Conservation (phyloP, 2,797 vertebrate genomes). For the Champsocephalus esox region DNA sequence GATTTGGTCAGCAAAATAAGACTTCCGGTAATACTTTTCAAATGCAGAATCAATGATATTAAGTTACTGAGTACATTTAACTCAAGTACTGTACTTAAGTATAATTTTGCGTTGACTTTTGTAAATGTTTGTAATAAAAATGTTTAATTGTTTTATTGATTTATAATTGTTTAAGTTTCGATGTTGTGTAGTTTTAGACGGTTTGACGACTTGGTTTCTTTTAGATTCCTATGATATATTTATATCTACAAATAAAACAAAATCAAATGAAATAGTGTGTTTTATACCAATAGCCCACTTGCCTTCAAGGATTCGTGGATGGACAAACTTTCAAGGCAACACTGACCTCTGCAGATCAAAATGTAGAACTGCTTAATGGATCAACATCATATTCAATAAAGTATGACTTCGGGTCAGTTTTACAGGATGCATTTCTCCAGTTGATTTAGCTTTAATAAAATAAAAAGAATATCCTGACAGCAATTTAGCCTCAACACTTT, state of each 20-base stretch:
- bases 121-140: too few species aligned
- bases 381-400: neutral
- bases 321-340: neutral
- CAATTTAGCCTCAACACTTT: accelerated
- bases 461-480: neutral
- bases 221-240: neutral
- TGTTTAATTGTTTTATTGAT: too few species aligned
- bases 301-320: neutral
- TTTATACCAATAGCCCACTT: neutral
- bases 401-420: neutral
- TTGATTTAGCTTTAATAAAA: neutral
- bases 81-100: too few species aligned
- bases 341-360: conserved; percentile 26
- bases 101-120: too few species aligned
- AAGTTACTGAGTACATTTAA: too few species aligned
- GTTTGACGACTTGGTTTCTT: neutral
- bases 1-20: neutral
- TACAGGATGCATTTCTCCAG: neutral
- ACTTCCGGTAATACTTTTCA: neutral
- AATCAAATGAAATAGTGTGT: neutral
- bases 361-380: neutral
- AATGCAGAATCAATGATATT: neutral
- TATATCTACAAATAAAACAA: neutral
- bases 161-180: neutral
- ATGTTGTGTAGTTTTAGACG: neutral